Evolutionary conservation across 2,888 invertebrate genomes (phyloP), one percentile per base, ranked within the genome.

Genomic region (Tethea ocularis): DNA sequence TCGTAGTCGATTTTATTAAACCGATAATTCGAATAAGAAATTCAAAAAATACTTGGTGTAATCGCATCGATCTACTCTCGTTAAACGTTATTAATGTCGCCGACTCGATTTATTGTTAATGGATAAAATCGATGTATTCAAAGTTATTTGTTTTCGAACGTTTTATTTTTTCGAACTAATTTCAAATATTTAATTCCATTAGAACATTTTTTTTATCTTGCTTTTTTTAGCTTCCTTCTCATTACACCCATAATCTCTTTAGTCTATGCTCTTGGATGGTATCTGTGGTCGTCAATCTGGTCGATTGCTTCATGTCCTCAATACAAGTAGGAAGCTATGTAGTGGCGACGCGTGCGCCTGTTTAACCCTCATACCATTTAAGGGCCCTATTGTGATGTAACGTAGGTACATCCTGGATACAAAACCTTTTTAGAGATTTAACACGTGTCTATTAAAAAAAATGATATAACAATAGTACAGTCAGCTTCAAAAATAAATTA

Each of bases 51-150:
- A 74, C 78, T 78, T 65, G 77, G 69, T 62, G 60, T 71, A 72
- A 85, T 87, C 84, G 70, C 68, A 69, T 63, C 58, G 58, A 90
- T 89, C 89, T 84, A 85, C 86, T 87, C 86, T 75, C 82, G 79
- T 88, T 85, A 82, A 80, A 82, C 80, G 76, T 77, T 81, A 80
- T 79, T 81, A 86, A 85, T 84, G 84, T 74, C 67, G 71, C 84
- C 86, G 83, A 70, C 77, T 68, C 82, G 83, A 89, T 88, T 87
- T 88, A 89, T 81, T 81, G 72, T 69, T 63, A 63, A 83, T 84
- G 81, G 86, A 89, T 88, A 80, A 80, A 71, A 69, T 69, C 69
- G 68, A 71, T 81, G 78, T 46, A n/a, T 46, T 46, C 46, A n/a
- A 46, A 84, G 80, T 83, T 84, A 82, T 84, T 81, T 83, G 78